A percentile compares a stretch with the other conserved stretches of the same genome.
Evolutionary conservation across 2,797 vertebrate genomes (phyloP).

Genomic region (Aldrovandia affinis): DNA sequence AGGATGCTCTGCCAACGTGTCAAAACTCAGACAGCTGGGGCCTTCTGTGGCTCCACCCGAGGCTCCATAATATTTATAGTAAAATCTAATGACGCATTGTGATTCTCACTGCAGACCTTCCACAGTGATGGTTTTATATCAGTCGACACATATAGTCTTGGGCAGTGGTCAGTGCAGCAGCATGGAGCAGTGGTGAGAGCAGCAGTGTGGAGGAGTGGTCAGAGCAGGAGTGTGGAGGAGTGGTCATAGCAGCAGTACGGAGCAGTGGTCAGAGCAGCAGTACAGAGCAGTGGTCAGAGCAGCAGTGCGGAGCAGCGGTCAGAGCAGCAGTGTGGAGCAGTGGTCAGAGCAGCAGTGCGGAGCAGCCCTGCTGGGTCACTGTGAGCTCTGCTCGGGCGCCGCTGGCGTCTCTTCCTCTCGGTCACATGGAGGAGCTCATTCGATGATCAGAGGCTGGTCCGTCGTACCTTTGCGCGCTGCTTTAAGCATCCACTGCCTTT

Average conservation of each 20-base stretch:
- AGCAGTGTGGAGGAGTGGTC: conserved; percentile 3
- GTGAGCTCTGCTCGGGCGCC: not conserved
- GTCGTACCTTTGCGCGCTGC: not conserved
- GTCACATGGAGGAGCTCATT: not conserved
- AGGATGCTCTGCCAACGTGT: not conserved
- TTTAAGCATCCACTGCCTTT: not conserved
- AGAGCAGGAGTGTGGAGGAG: too few relatives aligned
- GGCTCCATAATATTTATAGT: conserved; percentile 5
- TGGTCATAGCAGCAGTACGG: not conserved
- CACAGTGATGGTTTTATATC: not conserved
- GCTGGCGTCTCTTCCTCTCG: conserved; percentile 48
- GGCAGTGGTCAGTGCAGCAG: too few relatives aligned
- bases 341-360: not conserved
- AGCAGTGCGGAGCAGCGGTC: not conserved
- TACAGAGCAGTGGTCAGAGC: not conserved
- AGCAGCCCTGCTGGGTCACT: too few relatives aligned
- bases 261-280: too few relatives aligned
- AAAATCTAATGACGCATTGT: not conserved
- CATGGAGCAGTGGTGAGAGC: not conserved
- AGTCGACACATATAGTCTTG: too few relatives aligned
- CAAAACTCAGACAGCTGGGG: conserved; percentile 8
- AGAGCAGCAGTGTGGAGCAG: too few relatives aligned
- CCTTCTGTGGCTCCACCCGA: not conserved
- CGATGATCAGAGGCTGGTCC: not conserved
- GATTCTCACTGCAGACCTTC: not conserved